Evolutionary conservation across 1,140 invertebrate genomes (phyloP).

Genomic region (fruit fly (Drosophila melanogaster)): DNA sequence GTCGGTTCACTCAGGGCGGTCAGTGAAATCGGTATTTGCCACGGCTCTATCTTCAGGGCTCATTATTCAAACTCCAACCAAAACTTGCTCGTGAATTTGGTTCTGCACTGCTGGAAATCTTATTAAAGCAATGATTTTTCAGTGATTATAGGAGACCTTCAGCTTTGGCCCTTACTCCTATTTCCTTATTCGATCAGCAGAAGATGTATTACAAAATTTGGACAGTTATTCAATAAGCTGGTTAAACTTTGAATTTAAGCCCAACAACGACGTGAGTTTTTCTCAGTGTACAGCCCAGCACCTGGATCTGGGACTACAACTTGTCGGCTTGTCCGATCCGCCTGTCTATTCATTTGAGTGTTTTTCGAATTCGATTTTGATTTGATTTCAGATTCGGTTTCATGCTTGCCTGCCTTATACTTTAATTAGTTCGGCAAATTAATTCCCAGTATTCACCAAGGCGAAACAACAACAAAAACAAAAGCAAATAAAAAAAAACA

Average conservation of each 20-base stretch:
- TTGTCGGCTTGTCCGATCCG: slow-evolving; percentile 66
- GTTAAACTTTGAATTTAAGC: no score
- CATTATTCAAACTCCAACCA: slow-evolving; percentile 66
- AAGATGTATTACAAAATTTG: no score
- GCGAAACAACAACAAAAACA: background rate
- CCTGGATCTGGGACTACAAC: slow-evolving; percentile 6
- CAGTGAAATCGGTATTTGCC: slow-evolving; percentile 13
- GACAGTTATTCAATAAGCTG: no score
- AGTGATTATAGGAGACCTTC: background rate
- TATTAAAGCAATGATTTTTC: background rate
- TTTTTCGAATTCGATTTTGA: slow-evolving; percentile 65
- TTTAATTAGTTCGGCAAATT: slow-evolving; percentile 41
- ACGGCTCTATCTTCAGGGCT: slow-evolving; percentile 41
- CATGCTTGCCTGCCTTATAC: slow-evolving; percentile 54
- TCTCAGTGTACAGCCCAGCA: slow-evolving; percentile 13
- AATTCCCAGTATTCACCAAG: slow-evolving; percentile 14
- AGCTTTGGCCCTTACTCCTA: no score
- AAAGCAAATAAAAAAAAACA: background rate
- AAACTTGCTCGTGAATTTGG: slow-evolving; percentile 7
- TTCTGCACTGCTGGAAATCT: slow-evolving; percentile 3
- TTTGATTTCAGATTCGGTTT: slow-evolving; percentile 69
- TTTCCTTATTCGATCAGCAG: no score
- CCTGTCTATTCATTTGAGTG: slow-evolving; percentile 71
- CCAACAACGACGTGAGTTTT: no score
- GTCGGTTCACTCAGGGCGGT: slow-evolving; percentile 43